phyloP scores from a whole-genome alignment of 2,113 vertebrate genomes.

The Alces alces region DNA sequence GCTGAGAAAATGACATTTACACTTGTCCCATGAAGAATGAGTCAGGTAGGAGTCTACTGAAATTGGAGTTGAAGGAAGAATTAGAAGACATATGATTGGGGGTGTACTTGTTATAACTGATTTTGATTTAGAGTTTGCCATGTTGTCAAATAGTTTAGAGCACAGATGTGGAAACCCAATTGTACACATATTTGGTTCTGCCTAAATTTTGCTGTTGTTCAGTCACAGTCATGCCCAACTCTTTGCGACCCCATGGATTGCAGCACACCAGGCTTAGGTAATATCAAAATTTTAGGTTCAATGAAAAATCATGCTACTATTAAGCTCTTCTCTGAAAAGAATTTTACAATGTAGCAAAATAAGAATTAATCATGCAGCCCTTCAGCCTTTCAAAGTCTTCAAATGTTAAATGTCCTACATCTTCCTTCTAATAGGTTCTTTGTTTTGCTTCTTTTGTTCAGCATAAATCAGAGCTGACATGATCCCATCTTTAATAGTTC shows the following conservation, averaged over 20 bases:
- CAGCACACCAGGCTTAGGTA: background rate
- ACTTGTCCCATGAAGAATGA: background rate
- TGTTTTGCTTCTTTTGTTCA: slow-evolving; percentile 57
- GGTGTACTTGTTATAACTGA: background rate
- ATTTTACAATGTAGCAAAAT: background rate
- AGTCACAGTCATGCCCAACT: background rate
- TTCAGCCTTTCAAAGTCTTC: slow-evolving; percentile 42
- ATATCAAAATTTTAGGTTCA: slow-evolving; percentile 21
- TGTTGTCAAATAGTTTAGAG: background rate
- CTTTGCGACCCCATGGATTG: background rate
- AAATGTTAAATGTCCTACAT: background rate
- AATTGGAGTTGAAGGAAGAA: background rate
- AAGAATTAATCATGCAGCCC: background rate
- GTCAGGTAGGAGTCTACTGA: background rate
- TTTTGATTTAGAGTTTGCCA: background rate
- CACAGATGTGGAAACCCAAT: background rate
- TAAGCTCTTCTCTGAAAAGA: slow-evolving; percentile 3
- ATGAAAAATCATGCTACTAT: background rate
- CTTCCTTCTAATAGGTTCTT: slow-evolving; percentile 32
- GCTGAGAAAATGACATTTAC: background rate
- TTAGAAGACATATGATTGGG: background rate
- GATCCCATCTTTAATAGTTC: slow-evolving; percentile 54
- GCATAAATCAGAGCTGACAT: slow-evolving; percentile 53
- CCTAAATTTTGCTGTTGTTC: background rate
- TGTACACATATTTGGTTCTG: background rate